Percentiles rank a stretch among this genome's conserved stretches.
Conservation (phyloP, 2,113 vertebrate species). For the Leuciscus idus region DNA sequence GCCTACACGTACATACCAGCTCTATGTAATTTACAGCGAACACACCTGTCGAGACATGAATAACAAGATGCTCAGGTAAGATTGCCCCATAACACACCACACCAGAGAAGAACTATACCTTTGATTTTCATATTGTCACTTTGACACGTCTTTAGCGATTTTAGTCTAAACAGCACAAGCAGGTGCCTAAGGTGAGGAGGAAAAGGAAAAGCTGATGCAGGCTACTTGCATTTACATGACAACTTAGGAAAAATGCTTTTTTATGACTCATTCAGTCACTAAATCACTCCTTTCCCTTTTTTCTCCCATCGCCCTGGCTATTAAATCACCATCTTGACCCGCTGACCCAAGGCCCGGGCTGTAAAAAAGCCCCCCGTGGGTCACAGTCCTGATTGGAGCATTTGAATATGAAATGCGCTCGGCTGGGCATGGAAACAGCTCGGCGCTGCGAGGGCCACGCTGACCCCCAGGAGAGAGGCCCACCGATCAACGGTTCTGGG, state of each 20-base stretch:
- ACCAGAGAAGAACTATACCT: constrained; percentile 62
- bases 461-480: constrained; percentile 77
- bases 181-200: constrained; percentile 44
- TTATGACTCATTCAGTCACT: constrained; percentile 79
- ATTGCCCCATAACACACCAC: constrained; percentile 69
- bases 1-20: constrained; percentile 46
- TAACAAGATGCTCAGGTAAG: constrained; percentile 77
- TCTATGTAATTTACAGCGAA: constrained; percentile 61
- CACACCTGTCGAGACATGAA: constrained; percentile 78
- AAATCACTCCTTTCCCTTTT: constrained; percentile 74
- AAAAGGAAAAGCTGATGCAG: constrained; percentile 53
- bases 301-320: constrained; percentile 72
- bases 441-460: constrained; percentile 69
- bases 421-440: constrained; percentile 78
- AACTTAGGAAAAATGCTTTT: constrained; percentile 80
- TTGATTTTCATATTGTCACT: constrained; percentile 51
- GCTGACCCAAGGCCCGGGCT: constrained; percentile 73
- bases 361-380: constrained; percentile 80
- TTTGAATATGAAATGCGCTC: constrained; percentile 84
- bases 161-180: not conserved
- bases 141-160: constrained; percentile 46
- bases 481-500: constrained; percentile 65
- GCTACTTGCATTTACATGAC: constrained; percentile 74
- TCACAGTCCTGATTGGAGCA: constrained; percentile 80
- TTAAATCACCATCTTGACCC: constrained; percentile 84